A percentile compares a stretch with the other conserved stretches of the same genome.
Evolutionary conservation across 2,888 invertebrate species (phyloP).

Genomic region (Oscheius sp.): DNA sequence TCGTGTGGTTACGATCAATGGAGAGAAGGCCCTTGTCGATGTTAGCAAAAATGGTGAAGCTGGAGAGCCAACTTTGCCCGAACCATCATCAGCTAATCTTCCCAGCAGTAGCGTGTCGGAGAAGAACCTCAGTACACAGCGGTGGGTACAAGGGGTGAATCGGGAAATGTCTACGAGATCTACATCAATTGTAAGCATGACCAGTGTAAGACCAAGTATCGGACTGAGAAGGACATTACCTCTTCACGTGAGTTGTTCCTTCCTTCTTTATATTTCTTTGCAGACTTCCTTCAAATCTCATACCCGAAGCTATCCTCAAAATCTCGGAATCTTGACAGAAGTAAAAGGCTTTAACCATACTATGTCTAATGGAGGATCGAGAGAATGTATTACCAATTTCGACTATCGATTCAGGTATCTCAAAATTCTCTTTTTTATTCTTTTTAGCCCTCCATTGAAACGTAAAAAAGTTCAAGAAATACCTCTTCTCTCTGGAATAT

Average conservation of each 20-base stretch:
- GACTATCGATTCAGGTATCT: slow-evolving; percentile 25
- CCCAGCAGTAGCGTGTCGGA: slow-evolving; percentile 11
- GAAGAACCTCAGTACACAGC: not conserved
- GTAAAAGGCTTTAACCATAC: slow-evolving; percentile 40
- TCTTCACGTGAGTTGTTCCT: not conserved
- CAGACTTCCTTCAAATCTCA: slow-evolving; percentile 34
- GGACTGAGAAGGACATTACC: not conserved
- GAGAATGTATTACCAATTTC: slow-evolving; percentile 28
- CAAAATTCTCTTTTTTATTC: not conserved
- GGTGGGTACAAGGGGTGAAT: not conserved
- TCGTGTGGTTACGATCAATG: slow-evolving; percentile 16
- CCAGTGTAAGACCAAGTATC: not conserved
- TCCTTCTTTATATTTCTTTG: not conserved
- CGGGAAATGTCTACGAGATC: not conserved
- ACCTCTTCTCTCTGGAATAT: slow-evolving; percentile 10
- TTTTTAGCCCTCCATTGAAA: slow-evolving; percentile 46
- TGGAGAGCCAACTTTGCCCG: slow-evolving; percentile 4
- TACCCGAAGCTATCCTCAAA: slow-evolving; percentile 29
- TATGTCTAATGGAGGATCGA: slow-evolving; percentile 38
- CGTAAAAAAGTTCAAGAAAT: slow-evolving; percentile 34
- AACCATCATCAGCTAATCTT: slow-evolving; percentile 20
- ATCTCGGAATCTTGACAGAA: slow-evolving; percentile 34
- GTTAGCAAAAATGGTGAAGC: not conserved
- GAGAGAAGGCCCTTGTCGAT: slow-evolving; percentile 10
- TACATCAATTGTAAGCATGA: not conserved